Evolutionary conservation across 2,888 invertebrate species (phyloP), one percentile per base, ranked within the genome.

Genomic region (Seira ritae): DNA sequence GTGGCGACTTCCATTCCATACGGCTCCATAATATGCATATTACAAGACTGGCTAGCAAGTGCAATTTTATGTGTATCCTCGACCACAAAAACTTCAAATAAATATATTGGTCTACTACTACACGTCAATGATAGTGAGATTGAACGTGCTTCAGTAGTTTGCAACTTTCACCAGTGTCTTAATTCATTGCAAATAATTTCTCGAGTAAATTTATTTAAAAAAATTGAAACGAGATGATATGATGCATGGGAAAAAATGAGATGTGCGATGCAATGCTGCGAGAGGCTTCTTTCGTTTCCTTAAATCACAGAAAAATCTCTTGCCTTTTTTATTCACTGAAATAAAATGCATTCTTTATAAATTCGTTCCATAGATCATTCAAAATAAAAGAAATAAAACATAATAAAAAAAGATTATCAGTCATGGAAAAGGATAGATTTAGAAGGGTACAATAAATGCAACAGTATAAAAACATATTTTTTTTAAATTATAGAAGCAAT

Each of bases 261-360:
- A 31, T 31, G 8, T n/a, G n/a, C n/a, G n/a, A 31, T 31, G 8
- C 2, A 31, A 31, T 31, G 31, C 31, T 4, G 3, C 3, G 31
- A 31, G 31, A 31, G 8, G 8, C 31, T 31, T 31, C 3, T 31
- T 31, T 31, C 3, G 8, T 72, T 76, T 20, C 66, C 77, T 83
- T 70, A 78, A 83, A 83, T 83, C 83, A 83, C 83, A 83, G 83
- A 83, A 83, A 83, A 83, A 72, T 68, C 66, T 68, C 72, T 77
- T 82, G 69, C 73, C 62, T 22, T 76, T 82, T 79, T 62, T 62
- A 80, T 79, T 84, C 84, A 84, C 72, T 84, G 84, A 84, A 84
- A 79, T 75, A 79, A 79, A 84, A 84, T 67, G 79, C 76, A 79
- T 74, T 74, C n/a, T 62, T 62, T 73, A 31, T 62, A 19, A 65